Evolutionary conservation across 2,797 vertebrate genomes (phyloP).

Genomic region (Lagorchestes hirsutus): DNA sequence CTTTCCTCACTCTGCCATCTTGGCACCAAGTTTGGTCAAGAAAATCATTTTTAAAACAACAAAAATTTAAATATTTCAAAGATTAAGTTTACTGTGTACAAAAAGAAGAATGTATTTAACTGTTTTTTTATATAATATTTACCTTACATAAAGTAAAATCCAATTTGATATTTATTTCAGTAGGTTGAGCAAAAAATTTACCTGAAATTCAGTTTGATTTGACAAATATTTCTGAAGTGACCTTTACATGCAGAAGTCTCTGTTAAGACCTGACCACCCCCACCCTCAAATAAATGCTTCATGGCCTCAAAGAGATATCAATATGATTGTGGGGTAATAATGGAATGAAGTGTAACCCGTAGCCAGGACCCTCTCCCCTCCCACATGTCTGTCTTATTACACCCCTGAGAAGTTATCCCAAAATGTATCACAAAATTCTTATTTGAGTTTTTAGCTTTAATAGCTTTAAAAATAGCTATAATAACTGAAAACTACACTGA

Average conservation of each 20-base stretch:
- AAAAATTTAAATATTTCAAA: no score
- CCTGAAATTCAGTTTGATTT: background rate
- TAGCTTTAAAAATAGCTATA: background rate
- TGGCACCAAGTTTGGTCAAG: no score
- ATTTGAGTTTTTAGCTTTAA: background rate
- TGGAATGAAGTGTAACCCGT: background rate
- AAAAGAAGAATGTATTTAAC: no score
- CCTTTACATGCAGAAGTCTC: background rate
- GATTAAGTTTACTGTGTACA: no score
- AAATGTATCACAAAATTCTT: background rate
- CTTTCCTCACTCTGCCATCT: no score
- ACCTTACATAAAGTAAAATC: background rate
- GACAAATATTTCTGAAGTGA: background rate
- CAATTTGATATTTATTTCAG: background rate
- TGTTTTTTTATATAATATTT: background rate
- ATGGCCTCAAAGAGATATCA: background rate
- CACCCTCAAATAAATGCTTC: background rate
- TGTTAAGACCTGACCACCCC: background rate
- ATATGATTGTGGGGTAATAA: background rate
- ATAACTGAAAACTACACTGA: background rate
- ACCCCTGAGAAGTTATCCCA: background rate
- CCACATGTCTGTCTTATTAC: background rate
- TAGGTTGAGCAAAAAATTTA: background rate
- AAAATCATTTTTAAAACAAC: no score
- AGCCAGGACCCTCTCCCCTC: background rate